Conservation (phyloP, 2,797 vertebrate genomes). For the Silurus lanzhouensis region DNA sequence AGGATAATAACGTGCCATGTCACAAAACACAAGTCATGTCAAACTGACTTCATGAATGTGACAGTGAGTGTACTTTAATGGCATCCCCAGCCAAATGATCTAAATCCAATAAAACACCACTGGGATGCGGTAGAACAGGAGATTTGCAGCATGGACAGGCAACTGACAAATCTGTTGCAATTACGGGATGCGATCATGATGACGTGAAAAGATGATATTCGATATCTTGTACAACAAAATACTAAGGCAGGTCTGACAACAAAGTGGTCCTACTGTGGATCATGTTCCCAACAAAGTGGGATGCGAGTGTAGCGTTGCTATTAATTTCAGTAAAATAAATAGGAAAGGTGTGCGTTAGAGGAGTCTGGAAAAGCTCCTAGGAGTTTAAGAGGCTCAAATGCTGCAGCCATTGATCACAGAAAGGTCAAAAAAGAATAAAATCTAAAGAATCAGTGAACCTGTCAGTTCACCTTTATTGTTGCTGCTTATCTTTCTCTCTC, state of each 20-base stretch:
- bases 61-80: neutral
- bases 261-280: neutral
- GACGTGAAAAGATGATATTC: neutral
- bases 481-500: neutral
- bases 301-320: neutral
- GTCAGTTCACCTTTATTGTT: constrained; percentile 20
- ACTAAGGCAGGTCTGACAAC: neutral
- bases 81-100: neutral
- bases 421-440: constrained; percentile 56
- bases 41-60: neutral
- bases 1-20: neutral
- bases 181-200: neutral
- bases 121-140: neutral
- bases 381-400: constrained; percentile 27
- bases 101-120: neutral
- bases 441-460: constrained; percentile 46
- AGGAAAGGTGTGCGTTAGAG: neutral
- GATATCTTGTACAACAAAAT: neutral
- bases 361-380: neutral
- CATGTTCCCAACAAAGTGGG: neutral
- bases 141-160: neutral
- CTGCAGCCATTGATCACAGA: constrained; percentile 32
- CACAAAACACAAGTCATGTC: neutral
- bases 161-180: neutral
- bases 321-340: neutral